These are phyloP conservation scores for Cacoxenus indagator DNA, from an alignment of 2,888 invertebrate species.

Conservation along the genomic window DNA sequence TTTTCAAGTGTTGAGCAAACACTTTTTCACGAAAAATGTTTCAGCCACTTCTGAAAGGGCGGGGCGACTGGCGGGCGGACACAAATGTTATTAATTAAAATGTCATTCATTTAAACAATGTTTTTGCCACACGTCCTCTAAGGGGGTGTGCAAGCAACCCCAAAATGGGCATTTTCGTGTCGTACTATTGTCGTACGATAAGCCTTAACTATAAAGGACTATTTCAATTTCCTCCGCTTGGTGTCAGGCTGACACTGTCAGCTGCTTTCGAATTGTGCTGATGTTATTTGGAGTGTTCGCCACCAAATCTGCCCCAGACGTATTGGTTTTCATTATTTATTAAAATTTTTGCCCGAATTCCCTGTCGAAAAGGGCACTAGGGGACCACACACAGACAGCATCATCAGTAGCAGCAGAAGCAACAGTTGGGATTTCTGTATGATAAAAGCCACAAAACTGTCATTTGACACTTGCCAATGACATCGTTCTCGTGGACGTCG, in stretches of 20 bases:
- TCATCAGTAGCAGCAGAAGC: conserved; percentile 18
- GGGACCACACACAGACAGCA: conserved; percentile 49
- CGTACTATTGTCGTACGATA: too few relatives aligned
- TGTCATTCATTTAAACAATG: conserved; percentile 58
- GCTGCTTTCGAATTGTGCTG: not conserved
- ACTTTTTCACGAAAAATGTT: conserved; percentile 62
- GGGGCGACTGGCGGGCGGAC: conserved; percentile 23
- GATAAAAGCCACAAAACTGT: conserved; percentile 60
- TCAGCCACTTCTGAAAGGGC: conserved; percentile 35
- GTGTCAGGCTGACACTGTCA: not conserved
- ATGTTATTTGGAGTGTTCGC: not conserved
- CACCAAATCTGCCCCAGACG: not conserved
- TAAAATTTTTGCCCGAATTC: not conserved
- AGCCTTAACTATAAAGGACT: too few relatives aligned
- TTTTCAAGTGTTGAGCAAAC: conserved; percentile 59
- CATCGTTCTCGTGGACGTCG: not conserved
- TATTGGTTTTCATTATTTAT: conserved; percentile 8
- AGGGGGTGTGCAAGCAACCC: not conserved
- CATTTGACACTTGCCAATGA: conserved; percentile 48
- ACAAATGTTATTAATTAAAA: conserved; percentile 69
- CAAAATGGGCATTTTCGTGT: too few relatives aligned
- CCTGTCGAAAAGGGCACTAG: not conserved
- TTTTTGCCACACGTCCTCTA: not conserved
- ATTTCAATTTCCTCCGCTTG: too few relatives aligned
- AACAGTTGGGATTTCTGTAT: conserved; percentile 39